Percentiles rank a stretch among this genome's conserved stretches.
Conservation (phyloP, 2,888 invertebrate species). For the Drosophila cracens region DNA sequence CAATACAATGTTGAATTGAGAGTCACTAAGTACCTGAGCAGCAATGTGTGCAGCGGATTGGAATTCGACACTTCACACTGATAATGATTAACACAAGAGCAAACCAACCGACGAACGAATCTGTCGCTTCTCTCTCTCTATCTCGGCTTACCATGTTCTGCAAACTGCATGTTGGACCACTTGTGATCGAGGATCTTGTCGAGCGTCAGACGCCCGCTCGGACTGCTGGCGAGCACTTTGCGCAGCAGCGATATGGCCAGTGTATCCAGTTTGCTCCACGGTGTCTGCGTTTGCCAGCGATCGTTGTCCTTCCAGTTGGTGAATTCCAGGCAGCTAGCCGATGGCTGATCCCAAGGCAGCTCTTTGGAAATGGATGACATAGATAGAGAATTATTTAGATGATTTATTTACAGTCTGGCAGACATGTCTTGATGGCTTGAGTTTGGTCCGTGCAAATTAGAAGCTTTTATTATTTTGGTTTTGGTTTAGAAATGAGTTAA, state of each 20-base stretch:
- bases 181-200: slow-evolving; percentile 90
- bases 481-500: slow-evolving; percentile 1
- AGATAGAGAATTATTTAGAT: neutral
- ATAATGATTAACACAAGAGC: neutral
- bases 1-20: slow-evolving; percentile 86
- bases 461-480: slow-evolving; percentile 6
- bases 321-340: slow-evolving; percentile 89
- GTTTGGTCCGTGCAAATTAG: slow-evolving; percentile 35
- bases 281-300: slow-evolving; percentile 88
- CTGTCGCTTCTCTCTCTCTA: neutral
- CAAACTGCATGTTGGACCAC: slow-evolving; percentile 88
- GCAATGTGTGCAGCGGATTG: slow-evolving; percentile 34
- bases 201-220: slow-evolving; percentile 89
- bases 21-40: slow-evolving; percentile 95
- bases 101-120: neutral
- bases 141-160: slow-evolving; percentile 83
- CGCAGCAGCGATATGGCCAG: slow-evolving; percentile 91
- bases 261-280: slow-evolving; percentile 93
- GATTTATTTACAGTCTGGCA: neutral
- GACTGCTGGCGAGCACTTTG: slow-evolving; percentile 90
- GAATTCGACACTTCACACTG: slow-evolving; percentile 4
- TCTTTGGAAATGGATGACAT: slow-evolving; percentile 87
- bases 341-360: slow-evolving; percentile 97
- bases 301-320: slow-evolving; percentile 90
- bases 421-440: neutral